phyloP scores from a whole-genome alignment of 2,797 vertebrate genomes.

The Buceros bicornis region DNA sequence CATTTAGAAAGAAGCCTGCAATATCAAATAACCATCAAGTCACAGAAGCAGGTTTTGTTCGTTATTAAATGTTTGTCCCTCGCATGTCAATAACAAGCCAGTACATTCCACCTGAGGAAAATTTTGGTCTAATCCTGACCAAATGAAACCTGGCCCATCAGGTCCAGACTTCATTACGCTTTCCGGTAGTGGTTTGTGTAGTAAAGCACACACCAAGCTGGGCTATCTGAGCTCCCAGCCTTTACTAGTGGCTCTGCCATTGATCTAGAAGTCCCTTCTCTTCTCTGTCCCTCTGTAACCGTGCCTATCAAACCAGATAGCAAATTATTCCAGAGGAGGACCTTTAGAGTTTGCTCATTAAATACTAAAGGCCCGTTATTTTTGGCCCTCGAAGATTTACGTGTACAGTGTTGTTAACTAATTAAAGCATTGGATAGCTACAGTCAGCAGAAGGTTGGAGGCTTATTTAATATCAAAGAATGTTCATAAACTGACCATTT shows the following conservation, averaged over 20 bases:
- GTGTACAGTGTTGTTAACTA: neutral
- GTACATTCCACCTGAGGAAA: neutral
- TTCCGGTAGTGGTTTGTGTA: neutral
- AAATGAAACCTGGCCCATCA: neutral
- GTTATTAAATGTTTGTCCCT: neutral
- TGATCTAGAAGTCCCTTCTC: neutral
- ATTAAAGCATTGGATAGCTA: neutral
- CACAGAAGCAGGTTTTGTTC: neutral
- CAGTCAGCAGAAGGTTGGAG: neutral
- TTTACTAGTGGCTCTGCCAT: neutral
- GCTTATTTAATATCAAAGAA: neutral
- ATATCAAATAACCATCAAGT: neutral
- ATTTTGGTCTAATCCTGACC: neutral
- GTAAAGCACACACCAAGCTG: neutral
- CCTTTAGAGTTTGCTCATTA: neutral
- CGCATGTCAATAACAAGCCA: neutral
- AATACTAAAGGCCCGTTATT: neutral
- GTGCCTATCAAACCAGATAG: neutral
- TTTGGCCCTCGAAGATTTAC: neutral
- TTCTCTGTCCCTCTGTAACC: neutral
- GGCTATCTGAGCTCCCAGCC: rapidly evolving
- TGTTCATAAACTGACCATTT: neutral
- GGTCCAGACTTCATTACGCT: neutral
- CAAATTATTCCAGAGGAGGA: neutral
- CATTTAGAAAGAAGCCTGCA: neutral